Evolutionary conservation across 2,888 invertebrate species (phyloP), one percentile per base, ranked within the genome.

Genomic region (Minunthozetes semirufus): DNA sequence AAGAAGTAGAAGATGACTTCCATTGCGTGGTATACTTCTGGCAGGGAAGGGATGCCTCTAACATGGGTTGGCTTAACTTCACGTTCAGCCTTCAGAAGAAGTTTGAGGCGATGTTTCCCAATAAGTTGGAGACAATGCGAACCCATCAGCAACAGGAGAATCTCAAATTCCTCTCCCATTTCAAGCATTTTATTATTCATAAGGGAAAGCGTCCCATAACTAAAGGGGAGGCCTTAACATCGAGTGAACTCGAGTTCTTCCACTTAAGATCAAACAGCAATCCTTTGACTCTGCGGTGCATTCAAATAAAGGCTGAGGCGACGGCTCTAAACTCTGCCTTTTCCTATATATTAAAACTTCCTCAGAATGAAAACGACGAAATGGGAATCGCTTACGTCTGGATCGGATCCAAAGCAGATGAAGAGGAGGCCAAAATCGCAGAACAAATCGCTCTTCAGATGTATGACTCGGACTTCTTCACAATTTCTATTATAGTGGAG

Each of bases 41-140:
- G 99, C 99, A 99, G 85, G 98, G 98, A 0, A 80, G 87, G 46
- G 92, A 94, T 81, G 98, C 98, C 2, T 90, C 92, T 77, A 98
- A 99, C 84, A 99, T 99, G 97, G 99, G 98, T 76, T 99, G 98
- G 97, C 87, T 99, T 0, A 98, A 95, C 0, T 99, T 99, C 84
- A 98, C 98, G 0, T 99, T 99, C 85, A 95, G 88, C 79, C 85
- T 93, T 79, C 92, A 92, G 83, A 94, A 93, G 83, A 94, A 92
- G 83, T 94, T 95, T 82, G 92, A 93, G 82, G 86, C 89, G 0
- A 85, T 93, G 79, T 94, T 94, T 81, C 89, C 90, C 17, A 92
- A 93, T 81, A 93, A 93, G 81, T 84, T 94, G 80, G 98, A 98
- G 84, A 97, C 96, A 0, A 92, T 98, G 1, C 86, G 97, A 72